These are phyloP conservation scores for Montifringilla adamsi DNA, from an alignment of 2,113 vertebrate species.

Conservation along the genomic window DNA sequence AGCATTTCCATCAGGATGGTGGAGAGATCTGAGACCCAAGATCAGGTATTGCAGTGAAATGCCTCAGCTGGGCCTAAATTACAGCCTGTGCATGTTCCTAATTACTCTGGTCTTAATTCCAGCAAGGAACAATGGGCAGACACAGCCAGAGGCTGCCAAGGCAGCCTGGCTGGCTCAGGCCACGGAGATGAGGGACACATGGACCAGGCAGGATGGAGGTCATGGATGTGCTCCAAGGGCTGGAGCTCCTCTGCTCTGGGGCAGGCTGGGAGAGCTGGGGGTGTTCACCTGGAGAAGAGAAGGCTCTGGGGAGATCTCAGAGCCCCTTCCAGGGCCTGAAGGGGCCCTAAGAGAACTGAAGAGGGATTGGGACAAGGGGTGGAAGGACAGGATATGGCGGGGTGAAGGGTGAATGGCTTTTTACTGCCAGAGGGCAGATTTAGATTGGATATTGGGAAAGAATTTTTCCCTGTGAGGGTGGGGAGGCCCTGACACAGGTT, in stretches of 20 bases:
- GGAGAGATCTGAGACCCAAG: neutral
- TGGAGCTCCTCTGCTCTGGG: neutral
- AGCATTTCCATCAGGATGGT: neutral
- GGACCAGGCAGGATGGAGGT: neutral
- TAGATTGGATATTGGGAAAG: neutral
- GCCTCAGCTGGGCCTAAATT: neutral
- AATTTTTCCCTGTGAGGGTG: neutral
- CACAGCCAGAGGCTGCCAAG: neutral
- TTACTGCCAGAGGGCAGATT: neutral
- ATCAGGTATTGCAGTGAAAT: neutral
- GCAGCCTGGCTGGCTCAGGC: neutral
- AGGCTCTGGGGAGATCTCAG: neutral
- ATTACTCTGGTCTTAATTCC: neutral
- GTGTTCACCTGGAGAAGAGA: neutral
- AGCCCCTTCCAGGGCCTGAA: neutral
- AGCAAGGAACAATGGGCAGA: neutral
- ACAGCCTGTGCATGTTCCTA: neutral
- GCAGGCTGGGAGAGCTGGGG: neutral
- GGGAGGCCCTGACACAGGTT: fast-evolving
- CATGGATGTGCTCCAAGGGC: neutral
- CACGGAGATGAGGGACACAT: neutral
- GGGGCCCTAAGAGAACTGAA: neutral
- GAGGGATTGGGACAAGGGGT: neutral
- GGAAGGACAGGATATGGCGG: neutral
- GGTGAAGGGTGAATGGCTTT: neutral